Conservation (phyloP, 2,888 invertebrate genomes). For the Xestia ashworthii region DNA sequence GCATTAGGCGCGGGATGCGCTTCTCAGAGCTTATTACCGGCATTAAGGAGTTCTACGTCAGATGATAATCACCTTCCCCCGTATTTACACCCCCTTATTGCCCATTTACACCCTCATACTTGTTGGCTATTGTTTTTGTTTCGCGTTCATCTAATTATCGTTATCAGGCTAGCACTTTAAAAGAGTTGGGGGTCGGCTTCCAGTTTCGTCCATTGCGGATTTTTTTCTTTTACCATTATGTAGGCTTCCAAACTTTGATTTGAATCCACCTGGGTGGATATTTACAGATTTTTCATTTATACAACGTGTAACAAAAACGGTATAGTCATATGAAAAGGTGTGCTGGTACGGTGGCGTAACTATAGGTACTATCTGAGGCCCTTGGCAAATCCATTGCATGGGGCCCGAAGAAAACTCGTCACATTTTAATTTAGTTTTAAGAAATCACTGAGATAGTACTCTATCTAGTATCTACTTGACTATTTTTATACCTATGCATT, state of each 20-base stretch:
- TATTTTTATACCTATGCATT: too few relatives aligned
- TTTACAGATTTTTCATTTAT: not conserved
- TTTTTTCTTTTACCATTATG: not conserved
- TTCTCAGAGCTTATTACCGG: constrained; percentile 50
- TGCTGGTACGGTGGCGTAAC: too few relatives aligned
- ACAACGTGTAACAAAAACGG: too few relatives aligned
- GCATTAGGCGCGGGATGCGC: constrained; percentile 44
- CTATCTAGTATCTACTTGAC: too few relatives aligned
- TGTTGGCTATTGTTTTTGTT: constrained; percentile 55
- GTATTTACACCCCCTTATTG: constrained; percentile 9
- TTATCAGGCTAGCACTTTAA: constrained; percentile 12
- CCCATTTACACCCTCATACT: constrained; percentile 27
- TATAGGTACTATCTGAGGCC: too few relatives aligned
- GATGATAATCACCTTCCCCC: constrained; percentile 49
- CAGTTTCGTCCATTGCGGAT: not conserved
- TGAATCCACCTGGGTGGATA: not conserved
- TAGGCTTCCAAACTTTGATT: not conserved
- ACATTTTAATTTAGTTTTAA: too few relatives aligned
- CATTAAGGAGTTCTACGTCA: constrained; percentile 58
- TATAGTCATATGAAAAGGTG: too few relatives aligned
- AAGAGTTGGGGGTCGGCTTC: constrained; percentile 17
- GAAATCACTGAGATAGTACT: too few relatives aligned
- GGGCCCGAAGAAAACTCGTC: too few relatives aligned
- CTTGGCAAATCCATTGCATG: too few relatives aligned
- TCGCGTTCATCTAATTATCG: constrained; percentile 34